A percentile compares a stretch with the other conserved stretches of the same genome.
Evolutionary conservation across 2,113 vertebrate genomes (phyloP).

Genomic region (Psittacula cyanocephala): DNA sequence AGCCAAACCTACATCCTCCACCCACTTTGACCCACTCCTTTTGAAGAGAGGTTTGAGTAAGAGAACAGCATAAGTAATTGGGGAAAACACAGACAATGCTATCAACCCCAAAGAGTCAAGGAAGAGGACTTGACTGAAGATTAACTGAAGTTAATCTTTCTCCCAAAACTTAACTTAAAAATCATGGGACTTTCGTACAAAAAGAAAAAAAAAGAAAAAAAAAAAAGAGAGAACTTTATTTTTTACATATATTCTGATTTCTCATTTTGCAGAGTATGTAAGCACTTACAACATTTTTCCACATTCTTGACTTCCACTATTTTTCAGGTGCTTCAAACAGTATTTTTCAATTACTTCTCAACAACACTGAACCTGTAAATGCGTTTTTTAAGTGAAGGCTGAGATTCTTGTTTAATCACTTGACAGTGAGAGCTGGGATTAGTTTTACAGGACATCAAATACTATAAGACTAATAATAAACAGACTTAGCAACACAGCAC

Average conservation of each 20-base stretch:
- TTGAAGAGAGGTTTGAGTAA: background rate
- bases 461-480: background rate
- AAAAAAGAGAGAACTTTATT: background rate
- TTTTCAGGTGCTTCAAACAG: background rate
- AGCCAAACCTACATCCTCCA: background rate
- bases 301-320: background rate
- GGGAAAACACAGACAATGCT: background rate
- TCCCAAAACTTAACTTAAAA: background rate
- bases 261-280: background rate
- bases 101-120: background rate
- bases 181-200: background rate
- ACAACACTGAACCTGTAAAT: background rate
- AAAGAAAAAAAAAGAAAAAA: background rate
- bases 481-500: background rate
- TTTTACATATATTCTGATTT: background rate
- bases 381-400: background rate
- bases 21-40: background rate
- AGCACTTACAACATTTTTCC: background rate
- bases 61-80: background rate
- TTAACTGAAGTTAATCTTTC: background rate
- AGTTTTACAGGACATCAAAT: background rate
- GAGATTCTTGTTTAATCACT: background rate
- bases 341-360: background rate
- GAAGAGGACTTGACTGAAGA: background rate
- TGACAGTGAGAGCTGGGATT: background rate